Evolutionary conservation across 2,888 invertebrate genomes (phyloP), one percentile per base, ranked within the genome.

Genomic region (Bellardia bayeri): DNA sequence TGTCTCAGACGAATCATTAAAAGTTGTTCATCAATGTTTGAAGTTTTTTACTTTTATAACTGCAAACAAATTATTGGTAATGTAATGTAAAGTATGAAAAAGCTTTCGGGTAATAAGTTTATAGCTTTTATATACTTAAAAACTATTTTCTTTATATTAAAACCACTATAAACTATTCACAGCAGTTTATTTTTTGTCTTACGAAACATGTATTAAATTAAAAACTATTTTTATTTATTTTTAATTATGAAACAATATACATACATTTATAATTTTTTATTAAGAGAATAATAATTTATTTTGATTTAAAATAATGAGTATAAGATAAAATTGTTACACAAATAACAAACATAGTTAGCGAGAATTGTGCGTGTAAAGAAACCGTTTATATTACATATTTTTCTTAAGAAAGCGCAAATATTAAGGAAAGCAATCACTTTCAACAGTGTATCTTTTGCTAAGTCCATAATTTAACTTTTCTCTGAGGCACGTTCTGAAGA

Each of bases 101-200:
- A 79, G 11, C 56, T 63, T 49, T 49, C 63, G 51, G 49, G 16
- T 74, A 74, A 69, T 64, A 82, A 51, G 42, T 72, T 37, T 54
- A 64, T 64, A 84, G 49, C n/a, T 78, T 74, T 37, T 82, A 69
- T 79, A 69, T 63, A 74, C 89, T 88, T 89, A 88, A 87, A 87
- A 87, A 83, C 88, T 89, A 88, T 80, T 82, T 72, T 82, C 75
- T 75, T 86, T 80, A 78, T 81, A 74, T 86, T 91, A 91, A 91
- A 92, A 92, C 91, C 91, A 91, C 91, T 92, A 91, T 92, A 88
- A 92, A 91, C 92, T 92, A 92, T 92, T 92, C 92, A 92, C 92
- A 92, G 92, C 92, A 92, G 92, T 91, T 90, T 91, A 80, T 85
- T 61, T 80, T 85, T 89, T 89, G 79, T 86, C 79, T 86, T 88